Base-by-base conservation (phyloP, 2,797 vertebrate species). In the Tenualosa ilisha region DNA sequence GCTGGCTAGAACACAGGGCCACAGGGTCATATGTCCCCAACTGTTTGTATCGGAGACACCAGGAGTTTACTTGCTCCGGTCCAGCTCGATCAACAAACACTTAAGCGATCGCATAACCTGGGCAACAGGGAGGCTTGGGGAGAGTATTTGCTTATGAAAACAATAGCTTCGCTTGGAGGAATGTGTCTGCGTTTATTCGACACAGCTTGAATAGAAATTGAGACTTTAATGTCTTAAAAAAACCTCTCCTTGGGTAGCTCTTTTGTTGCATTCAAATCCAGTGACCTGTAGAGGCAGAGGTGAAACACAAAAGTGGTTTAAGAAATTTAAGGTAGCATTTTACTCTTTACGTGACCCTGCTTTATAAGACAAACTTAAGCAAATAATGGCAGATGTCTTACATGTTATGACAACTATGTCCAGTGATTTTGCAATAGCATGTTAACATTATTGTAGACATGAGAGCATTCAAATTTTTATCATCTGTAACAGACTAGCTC, bases 1-100 rank as follows among this genome's bases (percentile, higher is more conserved):
- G 86, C 86, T 87, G 88, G 85, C 54, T 86, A 20, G 24, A 63
- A 83, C 81, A 82, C 22, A 43, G 37, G 81, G 40, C 84, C 37
- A 17, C 26, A 81, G 59, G 88, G 82, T 86, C 86, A 84, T 72
- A 61, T 68, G 54, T 72, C 61, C 65, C 68, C 20, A 86, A 72
- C 46, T 82, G 49, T 81, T 86, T 88, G 86, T 83, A 84, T 82
- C 68, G 51, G 59, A 68, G 85, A 84, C 83, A 86, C 53, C 9
- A 24, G 37, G 51, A 84, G 84, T 88, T 86, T 87, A 84, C 82
- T 86, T 46, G 85, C 84, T 84, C n/a, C 15, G 40, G 63, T 61
- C 81, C 82, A 84, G 82, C 31, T 31, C 72, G 83, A 84, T 72
- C 54, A 88, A 85, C 81, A 68, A 68, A 68, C 81, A 68, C 11